phyloP scores from a whole-genome alignment of 2,888 invertebrate genomes.

The Nemotelus pantherinus region DNA sequence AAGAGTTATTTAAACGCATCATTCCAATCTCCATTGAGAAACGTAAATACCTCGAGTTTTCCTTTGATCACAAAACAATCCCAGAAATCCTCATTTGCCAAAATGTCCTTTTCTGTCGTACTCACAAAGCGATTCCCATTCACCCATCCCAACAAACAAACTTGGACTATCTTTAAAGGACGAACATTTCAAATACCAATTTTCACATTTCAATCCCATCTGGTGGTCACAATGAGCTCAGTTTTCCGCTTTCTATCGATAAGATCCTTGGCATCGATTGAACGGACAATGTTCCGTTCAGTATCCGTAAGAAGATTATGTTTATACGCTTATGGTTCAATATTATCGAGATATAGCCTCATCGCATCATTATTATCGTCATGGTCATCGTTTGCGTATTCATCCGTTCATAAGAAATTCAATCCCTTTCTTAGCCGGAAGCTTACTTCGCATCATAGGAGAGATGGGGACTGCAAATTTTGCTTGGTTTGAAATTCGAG shows the following conservation, averaged over 20 bases:
- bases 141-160: too few relatives aligned
- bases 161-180: too few relatives aligned
- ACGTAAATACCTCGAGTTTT: too few relatives aligned
- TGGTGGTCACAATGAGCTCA: constrained; percentile 20
- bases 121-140: too few relatives aligned
- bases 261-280: constrained; percentile 33
- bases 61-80: too few relatives aligned
- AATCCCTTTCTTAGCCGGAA: neutral
- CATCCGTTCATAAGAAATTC: constrained; percentile 11
- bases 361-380: constrained; percentile 31
- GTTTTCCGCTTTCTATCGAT: constrained; percentile 6
- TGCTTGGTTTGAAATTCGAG: neutral
- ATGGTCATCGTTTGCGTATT: constrained; percentile 30
- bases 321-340: constrained; percentile 15
- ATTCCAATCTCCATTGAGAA: too few relatives aligned
- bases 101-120: too few relatives aligned
- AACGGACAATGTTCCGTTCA: constrained; percentile 24
- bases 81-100: too few relatives aligned
- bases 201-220: constrained; percentile 46
- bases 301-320: constrained; percentile 22
- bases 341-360: constrained; percentile 27
- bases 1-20: too few relatives aligned
- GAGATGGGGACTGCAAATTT: neutral
- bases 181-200: constrained; percentile 15
- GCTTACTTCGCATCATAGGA: neutral